Conservation (phyloP, 2,888 invertebrate genomes). For the Toxonevra muliebris region DNA sequence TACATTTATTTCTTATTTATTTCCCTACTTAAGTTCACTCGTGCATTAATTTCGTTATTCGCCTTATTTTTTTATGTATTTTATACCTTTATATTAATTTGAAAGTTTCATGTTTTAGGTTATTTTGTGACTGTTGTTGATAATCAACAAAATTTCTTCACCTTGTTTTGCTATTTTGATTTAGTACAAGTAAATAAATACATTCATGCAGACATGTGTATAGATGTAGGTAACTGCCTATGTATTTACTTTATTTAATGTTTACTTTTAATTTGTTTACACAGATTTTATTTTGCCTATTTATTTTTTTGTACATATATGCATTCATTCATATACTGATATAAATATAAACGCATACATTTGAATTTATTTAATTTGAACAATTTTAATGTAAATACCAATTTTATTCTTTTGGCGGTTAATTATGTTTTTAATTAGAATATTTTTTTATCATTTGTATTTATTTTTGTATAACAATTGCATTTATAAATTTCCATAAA, state of each 20-base stretch:
- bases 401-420: constrained; percentile 1
- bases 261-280: constrained; percentile 20
- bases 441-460: no score
- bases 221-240: neutral
- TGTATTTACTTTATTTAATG: constrained; percentile 6
- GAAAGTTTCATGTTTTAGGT: no score
- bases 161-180: neutral
- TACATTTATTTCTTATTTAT: no score
- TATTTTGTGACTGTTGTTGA: no score
- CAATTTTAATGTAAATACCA: neutral
- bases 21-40: no score
- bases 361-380: neutral
- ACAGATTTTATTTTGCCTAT: neutral
- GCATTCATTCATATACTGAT: neutral
- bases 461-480: no score
- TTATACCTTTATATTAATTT: no score
- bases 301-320: neutral
- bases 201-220: neutral
- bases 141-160: no score
- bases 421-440: neutral
- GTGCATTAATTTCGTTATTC: no score
- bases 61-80: no score
- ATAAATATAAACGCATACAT: neutral
- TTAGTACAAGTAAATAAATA: no score
- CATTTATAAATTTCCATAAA: no score